Evolutionary conservation across 1,140 invertebrate species (phyloP).

Genomic region (Ridgeia piscesae): DNA sequence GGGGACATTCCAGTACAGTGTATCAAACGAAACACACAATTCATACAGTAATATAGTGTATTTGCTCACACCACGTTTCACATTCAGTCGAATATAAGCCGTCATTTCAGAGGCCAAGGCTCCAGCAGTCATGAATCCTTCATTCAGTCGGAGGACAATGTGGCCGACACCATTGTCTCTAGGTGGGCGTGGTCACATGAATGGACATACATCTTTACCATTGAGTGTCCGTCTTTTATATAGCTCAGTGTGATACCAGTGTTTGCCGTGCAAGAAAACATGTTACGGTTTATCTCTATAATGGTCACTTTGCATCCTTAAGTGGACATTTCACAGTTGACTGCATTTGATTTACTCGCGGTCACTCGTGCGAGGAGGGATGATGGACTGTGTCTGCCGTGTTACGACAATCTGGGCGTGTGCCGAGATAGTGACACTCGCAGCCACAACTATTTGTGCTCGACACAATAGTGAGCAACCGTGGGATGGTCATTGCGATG

Average conservation of each 20-base stretch:
- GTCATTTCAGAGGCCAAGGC: not conserved
- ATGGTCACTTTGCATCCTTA: not conserved
- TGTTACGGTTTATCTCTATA: not conserved
- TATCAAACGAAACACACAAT: no score
- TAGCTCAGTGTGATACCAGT: not conserved
- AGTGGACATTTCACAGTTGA: not conserved
- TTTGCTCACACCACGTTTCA: not conserved
- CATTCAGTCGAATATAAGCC: not conserved
- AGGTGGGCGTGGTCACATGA: not conserved
- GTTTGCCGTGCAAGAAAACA: not conserved
- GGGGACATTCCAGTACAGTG: not conserved
- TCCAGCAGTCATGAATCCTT: not conserved
- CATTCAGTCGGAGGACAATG: not conserved
- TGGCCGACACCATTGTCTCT: not conserved
- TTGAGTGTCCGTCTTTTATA: not conserved
- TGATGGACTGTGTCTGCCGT: not conserved
- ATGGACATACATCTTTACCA: not conserved
- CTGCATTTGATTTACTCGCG: not conserved
- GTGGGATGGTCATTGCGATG: not conserved
- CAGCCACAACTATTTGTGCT: not conserved
- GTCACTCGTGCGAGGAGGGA: not conserved
- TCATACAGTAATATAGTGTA: no score
- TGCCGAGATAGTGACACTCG: not conserved
- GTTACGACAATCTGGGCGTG: not conserved
- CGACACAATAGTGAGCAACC: not conserved